Conservation (phyloP, 92 coral and sea anemone species). For the Galaxea fascicularis region DNA sequence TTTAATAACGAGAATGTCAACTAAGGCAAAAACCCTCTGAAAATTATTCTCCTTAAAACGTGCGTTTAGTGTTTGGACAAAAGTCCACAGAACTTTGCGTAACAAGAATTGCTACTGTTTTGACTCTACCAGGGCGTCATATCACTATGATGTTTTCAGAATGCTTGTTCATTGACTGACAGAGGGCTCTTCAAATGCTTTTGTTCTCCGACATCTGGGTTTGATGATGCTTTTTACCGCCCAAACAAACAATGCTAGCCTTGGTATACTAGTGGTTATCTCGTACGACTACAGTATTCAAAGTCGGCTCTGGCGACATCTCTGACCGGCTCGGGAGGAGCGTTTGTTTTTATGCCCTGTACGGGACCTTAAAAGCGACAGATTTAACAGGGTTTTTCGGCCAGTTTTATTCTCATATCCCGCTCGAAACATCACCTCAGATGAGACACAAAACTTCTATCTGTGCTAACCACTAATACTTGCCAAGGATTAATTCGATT, state of each 20-base stretch:
- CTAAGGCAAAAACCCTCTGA: background rate
- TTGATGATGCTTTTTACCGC: background rate
- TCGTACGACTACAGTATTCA: too few relatives aligned
- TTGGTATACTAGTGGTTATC: background rate
- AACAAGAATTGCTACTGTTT: too few relatives aligned
- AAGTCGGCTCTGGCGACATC: background rate
- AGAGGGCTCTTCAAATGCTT: background rate
- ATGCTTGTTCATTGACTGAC: background rate
- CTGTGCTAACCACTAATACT: slow-evolving; percentile 16
- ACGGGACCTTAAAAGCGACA: background rate
- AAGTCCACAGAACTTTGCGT: too few relatives aligned
- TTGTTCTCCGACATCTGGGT: background rate
- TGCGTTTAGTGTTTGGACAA: background rate
- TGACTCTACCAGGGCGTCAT: background rate
- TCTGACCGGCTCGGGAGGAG: background rate
- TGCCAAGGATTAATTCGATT: slow-evolving; percentile 18
- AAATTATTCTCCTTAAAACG: slow-evolving; percentile 12
- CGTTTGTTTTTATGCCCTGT: background rate
- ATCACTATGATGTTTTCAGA: background rate
- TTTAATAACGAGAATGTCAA: slow-evolving; percentile 23
- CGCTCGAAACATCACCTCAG: background rate
- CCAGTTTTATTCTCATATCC: background rate
- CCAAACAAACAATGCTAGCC: background rate
- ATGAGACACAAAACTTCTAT: background rate
- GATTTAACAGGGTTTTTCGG: background rate